Conservation (phyloP, 2,888 invertebrate species). For the Chrysomela aeneicollis region DNA sequence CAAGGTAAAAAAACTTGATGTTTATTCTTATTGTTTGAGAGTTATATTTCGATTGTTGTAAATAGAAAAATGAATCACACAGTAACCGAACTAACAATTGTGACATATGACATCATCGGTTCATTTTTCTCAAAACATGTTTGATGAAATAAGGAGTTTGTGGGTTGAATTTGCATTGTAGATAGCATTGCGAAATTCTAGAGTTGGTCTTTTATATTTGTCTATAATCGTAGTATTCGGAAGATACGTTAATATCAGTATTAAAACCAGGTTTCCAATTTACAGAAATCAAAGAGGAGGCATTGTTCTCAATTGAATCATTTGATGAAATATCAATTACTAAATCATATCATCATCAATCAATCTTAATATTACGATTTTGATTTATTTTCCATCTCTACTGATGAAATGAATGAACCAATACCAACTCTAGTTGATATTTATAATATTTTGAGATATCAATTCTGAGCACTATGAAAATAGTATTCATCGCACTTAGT, state of each 20-base stretch:
- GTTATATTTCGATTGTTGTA: conserved; percentile 12
- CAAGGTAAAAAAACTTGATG: conserved; percentile 69
- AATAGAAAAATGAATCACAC: conserved; percentile 1
- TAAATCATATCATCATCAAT: no score
- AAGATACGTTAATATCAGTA: no score
- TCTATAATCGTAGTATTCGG: neutral
- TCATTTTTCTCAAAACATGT: conserved; percentile 11
- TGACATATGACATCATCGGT: conserved; percentile 1
- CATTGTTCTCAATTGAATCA: no score
- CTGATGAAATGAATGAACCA: neutral
- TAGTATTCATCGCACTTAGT: neutral
- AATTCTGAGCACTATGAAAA: neutral
- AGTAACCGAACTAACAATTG: neutral
- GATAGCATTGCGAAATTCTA: conserved; percentile 25
- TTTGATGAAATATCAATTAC: no score
- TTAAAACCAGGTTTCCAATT: no score
- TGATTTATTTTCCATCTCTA: no score
- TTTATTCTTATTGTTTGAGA: neutral
- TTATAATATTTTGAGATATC: neutral
- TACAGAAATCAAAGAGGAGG: no score
- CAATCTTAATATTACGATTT: no score
- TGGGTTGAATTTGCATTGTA: conserved; percentile 31
- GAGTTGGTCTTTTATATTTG: conserved; percentile 2
- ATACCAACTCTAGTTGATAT: conserved; percentile 15
- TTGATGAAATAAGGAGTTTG: conserved; percentile 15